Base-by-base conservation (phyloP, 2,113 vertebrate species). In the Neoarius graeffei region DNA sequence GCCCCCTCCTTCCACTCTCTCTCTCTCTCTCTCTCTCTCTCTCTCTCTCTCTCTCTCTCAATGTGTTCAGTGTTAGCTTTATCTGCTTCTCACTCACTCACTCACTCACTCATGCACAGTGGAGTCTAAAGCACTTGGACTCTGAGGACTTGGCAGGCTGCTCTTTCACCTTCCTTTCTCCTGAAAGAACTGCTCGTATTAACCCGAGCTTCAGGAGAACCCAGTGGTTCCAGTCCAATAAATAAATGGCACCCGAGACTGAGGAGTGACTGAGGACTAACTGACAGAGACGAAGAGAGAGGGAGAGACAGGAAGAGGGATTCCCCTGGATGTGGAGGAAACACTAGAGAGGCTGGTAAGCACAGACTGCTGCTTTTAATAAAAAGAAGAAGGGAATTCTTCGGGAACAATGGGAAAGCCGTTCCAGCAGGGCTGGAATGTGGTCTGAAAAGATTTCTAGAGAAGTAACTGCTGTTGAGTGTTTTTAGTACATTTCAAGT, bases 281-380 rank as follows among this genome's bases (percentile, higher is more conserved):
- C 77, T 90, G 85, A 90, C 76, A 71, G 35, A 82, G 74, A 66
- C 27, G 1, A 1, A 86, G 80, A 82, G 86, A 86, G 52, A 79
- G 35, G 64, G 73, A 85, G 60, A 67, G 80, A 48, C 48, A 64
- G 67, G 81, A 88, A 86, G 74, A 88, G 90, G 90, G 87, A 86
- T 90, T 88, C 88, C 89, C 85, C 69, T 25, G 27, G 10, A 25
- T 71, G 14, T 82, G 87, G 87, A 87, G 84, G 83, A 85, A 62
- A 84, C 86, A 80, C 42, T 62, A 52, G 81, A 85, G 62, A 87
- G 84, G 27, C 86, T 76, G 90, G 90, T 90, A 87, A 90, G 90
- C 74, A 52, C 20, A 52, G 50, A 69, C 69, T 79, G 15, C 54
- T 71, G 52, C 77, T 87, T 85, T 85, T 83, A 69, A 87, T 83